Evolutionary conservation across 2,113 vertebrate genomes (phyloP).

Genomic region (Passer domesticus): DNA sequence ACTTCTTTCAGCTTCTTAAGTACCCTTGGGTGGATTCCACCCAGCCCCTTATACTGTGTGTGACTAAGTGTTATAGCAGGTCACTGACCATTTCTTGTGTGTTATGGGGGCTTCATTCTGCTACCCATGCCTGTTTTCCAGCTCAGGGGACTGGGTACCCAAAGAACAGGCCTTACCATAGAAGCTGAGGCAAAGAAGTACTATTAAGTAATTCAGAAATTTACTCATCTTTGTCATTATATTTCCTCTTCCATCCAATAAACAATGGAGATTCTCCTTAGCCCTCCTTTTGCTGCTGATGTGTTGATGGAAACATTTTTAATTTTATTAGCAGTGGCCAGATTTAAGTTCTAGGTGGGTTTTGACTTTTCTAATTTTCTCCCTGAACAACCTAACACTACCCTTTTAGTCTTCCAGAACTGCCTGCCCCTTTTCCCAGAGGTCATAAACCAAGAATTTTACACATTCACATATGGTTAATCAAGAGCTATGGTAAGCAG

Average conservation of each 20-base stretch:
- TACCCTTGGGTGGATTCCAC: neutral
- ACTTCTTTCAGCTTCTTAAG: neutral
- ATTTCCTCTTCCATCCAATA: neutral
- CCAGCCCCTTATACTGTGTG: neutral
- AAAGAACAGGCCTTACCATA: accelerated
- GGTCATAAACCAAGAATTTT: neutral
- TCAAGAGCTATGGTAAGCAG: neutral
- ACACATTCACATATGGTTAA: neutral
- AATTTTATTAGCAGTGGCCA: neutral
- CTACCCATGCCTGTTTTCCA: neutral
- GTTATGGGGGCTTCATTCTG: neutral
- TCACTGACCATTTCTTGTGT: neutral
- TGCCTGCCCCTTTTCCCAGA: neutral
- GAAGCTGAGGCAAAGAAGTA: neutral
- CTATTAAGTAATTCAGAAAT: neutral
- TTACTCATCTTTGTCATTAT: neutral
- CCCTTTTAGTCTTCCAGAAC: neutral
- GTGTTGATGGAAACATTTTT: neutral
- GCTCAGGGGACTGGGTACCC: neutral
- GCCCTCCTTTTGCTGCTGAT: neutral
- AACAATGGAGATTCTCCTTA: neutral
- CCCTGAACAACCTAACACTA: neutral
- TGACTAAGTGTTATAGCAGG: neutral
- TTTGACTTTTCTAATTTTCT: neutral
- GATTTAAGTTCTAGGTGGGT: neutral